Evolutionary conservation across 2,113 vertebrate genomes (phyloP), one percentile per base, ranked within the genome.

Genomic region (Dolichotis patagonum): DNA sequence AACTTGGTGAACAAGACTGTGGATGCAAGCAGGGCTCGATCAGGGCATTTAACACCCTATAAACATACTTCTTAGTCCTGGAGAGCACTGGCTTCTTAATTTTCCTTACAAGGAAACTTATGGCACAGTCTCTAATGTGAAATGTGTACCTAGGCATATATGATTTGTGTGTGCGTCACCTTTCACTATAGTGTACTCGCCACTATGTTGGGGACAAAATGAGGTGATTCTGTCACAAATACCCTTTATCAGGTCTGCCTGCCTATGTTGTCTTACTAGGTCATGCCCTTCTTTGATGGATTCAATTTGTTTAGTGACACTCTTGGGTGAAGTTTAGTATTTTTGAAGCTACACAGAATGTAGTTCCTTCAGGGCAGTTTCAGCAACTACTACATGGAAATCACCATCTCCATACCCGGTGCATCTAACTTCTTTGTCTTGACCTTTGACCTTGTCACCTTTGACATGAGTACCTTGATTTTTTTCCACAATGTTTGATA

Each of bases 31-130:
- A 56, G 26, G 17, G 1, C 1, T 28, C 58, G 12, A 43, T 5
- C 0, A 8, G 0, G 2, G 3, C 20, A 10, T 52, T 3, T 14
- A 24, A 4, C 0, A 26, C 2, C 7, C 38, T 5, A 1, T 41
- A 46, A 38, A 58, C 0, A 80, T 8, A 11, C 16, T 7, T 49
- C 4, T 43, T 32, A 30, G 71, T 82, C 58, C 4, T 52, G 63
- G 24, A 85, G 14, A 65, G 2, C 1, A 77, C 4, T 19, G 54
- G 1, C 43, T 83, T 83, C 56, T 62, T 75, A 35, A 32, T 30
- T 85, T 91, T 41, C 2, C n/a, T 38, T 60, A 41, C 1, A 28
- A 49, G 30, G 28, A 71, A 78, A 60, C 3, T 14, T 41, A 60
- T 43, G 20, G 35, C 80, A 46, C 13, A 91, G 32, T 54, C 69